Evolutionary conservation across 2,113 vertebrate species (phyloP).

Genomic region (Miniopterus natalensis): DNA sequence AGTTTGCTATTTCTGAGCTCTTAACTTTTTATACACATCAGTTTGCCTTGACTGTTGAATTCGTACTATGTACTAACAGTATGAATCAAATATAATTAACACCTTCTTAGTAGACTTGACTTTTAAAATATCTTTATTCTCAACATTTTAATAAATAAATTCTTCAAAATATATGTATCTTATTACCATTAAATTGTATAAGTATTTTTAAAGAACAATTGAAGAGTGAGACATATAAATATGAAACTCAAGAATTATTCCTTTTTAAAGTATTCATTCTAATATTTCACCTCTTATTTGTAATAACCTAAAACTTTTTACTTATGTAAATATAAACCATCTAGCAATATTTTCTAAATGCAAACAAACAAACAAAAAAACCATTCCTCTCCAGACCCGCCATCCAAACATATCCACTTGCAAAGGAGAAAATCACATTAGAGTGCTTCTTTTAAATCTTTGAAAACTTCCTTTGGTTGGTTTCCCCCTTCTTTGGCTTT

Average conservation of each 20-base stretch:
- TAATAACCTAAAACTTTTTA: conserved; percentile 17
- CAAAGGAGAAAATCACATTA: background rate
- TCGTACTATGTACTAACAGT: background rate
- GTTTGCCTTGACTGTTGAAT: background rate
- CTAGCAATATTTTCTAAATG: background rate
- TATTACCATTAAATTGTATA: background rate
- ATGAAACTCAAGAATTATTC: background rate
- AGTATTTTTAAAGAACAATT: conserved; percentile 1
- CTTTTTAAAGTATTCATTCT: background rate
- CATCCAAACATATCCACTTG: background rate
- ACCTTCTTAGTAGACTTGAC: background rate
- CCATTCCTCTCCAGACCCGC: background rate
- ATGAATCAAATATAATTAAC: background rate
- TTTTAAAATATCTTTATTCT: background rate
- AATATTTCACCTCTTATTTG: conserved; percentile 10
- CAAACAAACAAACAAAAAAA: too few relatives aligned
- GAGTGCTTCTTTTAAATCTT: background rate
- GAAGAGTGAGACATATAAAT: background rate
- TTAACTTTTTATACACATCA: background rate
- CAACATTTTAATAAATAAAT: conserved; percentile 33
- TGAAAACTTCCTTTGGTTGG: background rate
- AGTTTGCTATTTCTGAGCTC: conserved; percentile 29
- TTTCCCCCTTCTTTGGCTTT: background rate
- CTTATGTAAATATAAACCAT: background rate
- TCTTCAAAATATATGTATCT: background rate